Evolutionary conservation across 2,113 vertebrate species (phyloP).

Genomic region (Oreochromis niloticus): DNA sequence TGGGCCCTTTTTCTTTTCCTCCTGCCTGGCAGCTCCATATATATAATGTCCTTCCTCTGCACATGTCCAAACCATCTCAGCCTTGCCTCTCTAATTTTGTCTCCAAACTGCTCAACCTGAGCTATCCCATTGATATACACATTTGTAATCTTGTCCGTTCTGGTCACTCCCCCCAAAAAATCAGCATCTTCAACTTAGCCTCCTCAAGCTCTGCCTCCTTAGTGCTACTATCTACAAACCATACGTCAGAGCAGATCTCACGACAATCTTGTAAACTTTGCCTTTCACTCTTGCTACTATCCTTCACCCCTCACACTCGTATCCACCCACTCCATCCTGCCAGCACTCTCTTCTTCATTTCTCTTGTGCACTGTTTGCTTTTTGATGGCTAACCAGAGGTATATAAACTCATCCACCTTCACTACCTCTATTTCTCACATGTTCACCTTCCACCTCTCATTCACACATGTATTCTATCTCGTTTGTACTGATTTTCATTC

Average conservation of each 20-base stretch:
- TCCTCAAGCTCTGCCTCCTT: too few species aligned
- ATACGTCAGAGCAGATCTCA: background rate
- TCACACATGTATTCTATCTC: background rate
- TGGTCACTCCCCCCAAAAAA: background rate
- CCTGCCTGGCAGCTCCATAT: background rate
- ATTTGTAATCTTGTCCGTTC: background rate
- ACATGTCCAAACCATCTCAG: background rate
- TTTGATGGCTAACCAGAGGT: background rate
- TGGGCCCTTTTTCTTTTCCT: background rate
- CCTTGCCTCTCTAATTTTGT: background rate
- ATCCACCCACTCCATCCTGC: background rate
- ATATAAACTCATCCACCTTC: background rate
- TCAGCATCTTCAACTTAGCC: background rate
- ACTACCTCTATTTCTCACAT: background rate
- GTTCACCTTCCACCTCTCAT: background rate
- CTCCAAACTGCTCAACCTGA: background rate
- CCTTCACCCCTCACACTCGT: background rate
- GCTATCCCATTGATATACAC: background rate
- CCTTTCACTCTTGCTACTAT: background rate
- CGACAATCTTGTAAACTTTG: background rate
- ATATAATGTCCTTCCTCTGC: background rate
- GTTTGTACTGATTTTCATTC: background rate
- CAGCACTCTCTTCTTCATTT: background rate
- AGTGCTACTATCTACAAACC: background rate
- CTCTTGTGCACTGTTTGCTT: background rate